phyloP scores from a whole-genome alignment of 1,140 invertebrate genomes.

The Zaprionus tsacasi region DNA sequence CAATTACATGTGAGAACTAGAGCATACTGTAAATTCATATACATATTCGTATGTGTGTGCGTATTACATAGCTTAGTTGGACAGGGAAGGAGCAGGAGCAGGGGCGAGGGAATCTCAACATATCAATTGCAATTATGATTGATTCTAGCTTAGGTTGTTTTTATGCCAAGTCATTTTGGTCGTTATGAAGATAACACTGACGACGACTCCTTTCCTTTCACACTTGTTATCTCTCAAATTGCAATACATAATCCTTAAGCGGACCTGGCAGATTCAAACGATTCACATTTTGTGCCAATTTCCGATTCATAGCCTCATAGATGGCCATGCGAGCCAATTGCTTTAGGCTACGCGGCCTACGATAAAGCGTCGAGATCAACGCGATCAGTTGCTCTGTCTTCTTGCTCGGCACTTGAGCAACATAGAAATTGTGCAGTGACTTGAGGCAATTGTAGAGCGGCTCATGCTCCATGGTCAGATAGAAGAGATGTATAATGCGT shows the following conservation, averaged over 20 bases:
- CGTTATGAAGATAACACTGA: slow-evolving; percentile 51
- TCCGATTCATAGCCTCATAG: slow-evolving; percentile 87
- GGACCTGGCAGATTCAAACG: slow-evolving; percentile 88
- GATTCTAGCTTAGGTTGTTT: slow-evolving; percentile 54
- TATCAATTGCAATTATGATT: slow-evolving; percentile 58
- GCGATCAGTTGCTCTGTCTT: slow-evolving; percentile 87
- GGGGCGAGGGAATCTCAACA: slow-evolving; percentile 24
- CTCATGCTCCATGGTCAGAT: slow-evolving; percentile 88
- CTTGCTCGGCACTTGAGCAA: slow-evolving; percentile 88
- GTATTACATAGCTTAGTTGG: not conserved
- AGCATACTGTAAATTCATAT: slow-evolving; percentile 24
- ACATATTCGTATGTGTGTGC: not conserved
- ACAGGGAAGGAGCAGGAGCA: not conserved
- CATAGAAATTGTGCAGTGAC: slow-evolving; percentile 87
- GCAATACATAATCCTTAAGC: slow-evolving; percentile 89
- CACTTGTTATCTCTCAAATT: slow-evolving; percentile 87
- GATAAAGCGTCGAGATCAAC: slow-evolving; percentile 87
- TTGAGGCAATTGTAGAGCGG: slow-evolving; percentile 87
- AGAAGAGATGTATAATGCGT: slow-evolving; percentile 88
- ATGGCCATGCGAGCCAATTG: slow-evolving; percentile 88
- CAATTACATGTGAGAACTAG: slow-evolving; percentile 19
- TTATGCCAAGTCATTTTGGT: slow-evolving; percentile 61
- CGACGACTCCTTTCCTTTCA: slow-evolving; percentile 29
- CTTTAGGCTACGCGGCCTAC: slow-evolving; percentile 87
- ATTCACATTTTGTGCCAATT: slow-evolving; percentile 87